Evolutionary conservation across 2,888 invertebrate genomes (phyloP).

Genomic region (Cheilosia vernalis): DNA sequence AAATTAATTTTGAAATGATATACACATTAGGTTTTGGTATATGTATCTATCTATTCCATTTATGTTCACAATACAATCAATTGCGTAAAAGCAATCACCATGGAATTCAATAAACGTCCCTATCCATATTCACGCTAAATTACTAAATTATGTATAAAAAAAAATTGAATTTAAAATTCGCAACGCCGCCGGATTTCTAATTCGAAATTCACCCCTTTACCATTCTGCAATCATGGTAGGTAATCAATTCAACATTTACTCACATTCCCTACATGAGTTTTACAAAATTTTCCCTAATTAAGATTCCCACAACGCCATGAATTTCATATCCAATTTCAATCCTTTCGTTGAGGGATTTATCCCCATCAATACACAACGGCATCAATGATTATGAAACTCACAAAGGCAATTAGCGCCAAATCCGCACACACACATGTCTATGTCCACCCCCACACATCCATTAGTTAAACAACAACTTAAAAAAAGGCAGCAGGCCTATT

Average conservation of each 20-base stretch:
- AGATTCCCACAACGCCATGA: constrained; percentile 17
- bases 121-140: no score
- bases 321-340: constrained; percentile 33
- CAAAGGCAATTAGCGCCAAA: constrained; percentile 58
- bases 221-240: neutral
- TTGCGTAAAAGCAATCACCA: no score
- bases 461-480: neutral
- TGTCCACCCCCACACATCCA: neutral
- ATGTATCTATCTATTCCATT: no score
- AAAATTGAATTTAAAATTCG: no score
- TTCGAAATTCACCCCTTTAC: no score
- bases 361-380: constrained; percentile 11
- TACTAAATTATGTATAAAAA: no score
- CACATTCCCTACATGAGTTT: constrained; percentile 37
- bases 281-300: constrained; percentile 35
- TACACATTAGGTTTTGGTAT: no score
- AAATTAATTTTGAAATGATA: no score
- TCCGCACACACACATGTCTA: no score
- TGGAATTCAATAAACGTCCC: no score
- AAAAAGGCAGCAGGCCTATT: neutral
- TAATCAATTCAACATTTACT: constrained; percentile 44
- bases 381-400: constrained; percentile 52
- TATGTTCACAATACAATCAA: no score
- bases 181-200: no score
- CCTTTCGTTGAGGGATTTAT: constrained; percentile 30